Conservation (phyloP, 2,888 invertebrate species). For the Gibbula magus region DNA sequence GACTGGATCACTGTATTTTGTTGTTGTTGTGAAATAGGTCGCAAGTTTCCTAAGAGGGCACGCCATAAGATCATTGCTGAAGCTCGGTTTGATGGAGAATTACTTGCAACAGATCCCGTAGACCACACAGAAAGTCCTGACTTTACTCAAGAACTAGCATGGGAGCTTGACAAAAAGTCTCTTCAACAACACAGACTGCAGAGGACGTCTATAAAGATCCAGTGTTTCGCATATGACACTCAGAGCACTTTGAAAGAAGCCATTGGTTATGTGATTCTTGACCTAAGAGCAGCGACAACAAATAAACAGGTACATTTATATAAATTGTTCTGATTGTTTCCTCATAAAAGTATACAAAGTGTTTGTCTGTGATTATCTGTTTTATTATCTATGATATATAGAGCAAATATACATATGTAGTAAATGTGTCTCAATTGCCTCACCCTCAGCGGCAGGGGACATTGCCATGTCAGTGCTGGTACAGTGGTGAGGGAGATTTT, state of each 20-base stretch:
- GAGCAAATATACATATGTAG: too few relatives aligned
- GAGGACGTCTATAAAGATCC: constrained; percentile 75
- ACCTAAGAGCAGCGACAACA: constrained; percentile 72
- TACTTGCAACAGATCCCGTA: constrained; percentile 75
- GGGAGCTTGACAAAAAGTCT: constrained; percentile 76
- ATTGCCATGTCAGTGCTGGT: too few relatives aligned
- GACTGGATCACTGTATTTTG: background rate
- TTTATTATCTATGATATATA: too few relatives aligned
- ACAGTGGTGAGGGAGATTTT: too few relatives aligned
- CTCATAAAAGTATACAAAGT: too few relatives aligned
- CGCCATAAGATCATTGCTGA: constrained; percentile 73
- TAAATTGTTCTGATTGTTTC: too few relatives aligned
- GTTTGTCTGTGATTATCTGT: too few relatives aligned
- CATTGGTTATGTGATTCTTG: constrained; percentile 76
- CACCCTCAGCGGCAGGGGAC: too few relatives aligned
- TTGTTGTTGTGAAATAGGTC: constrained; percentile 62
- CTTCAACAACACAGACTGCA: constrained; percentile 75
- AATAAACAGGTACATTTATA: constrained; percentile 62
- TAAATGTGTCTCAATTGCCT: too few relatives aligned
- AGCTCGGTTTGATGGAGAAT: constrained; percentile 76
- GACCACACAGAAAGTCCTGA: constrained; percentile 73
- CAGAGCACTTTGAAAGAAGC: constrained; percentile 71
- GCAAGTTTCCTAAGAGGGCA: constrained; percentile 74
- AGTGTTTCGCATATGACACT: constrained; percentile 73
- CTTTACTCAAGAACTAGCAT: constrained; percentile 76